Conservation (phyloP, 2,888 invertebrate species). For the Spisula solida region DNA sequence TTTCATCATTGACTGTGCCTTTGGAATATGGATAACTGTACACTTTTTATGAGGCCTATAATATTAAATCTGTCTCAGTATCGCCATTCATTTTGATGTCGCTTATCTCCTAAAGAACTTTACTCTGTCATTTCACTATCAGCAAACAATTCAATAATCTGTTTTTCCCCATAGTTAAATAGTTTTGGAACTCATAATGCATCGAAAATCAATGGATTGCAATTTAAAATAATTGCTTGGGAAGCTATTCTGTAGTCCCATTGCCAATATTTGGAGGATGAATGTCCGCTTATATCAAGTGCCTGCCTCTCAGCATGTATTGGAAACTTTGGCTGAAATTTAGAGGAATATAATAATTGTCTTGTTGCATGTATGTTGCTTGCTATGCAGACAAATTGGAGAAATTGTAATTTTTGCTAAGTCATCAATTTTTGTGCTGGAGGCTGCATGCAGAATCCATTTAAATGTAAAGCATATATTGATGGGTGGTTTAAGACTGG, state of each 20-base stretch:
- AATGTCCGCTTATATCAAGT: not conserved
- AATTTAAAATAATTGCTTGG: slow-evolving; percentile 10
- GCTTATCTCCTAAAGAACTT: not conserved
- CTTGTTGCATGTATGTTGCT: not conserved
- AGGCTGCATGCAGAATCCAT: too few species aligned
- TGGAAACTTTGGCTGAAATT: not conserved
- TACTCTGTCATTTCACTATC: not conserved
- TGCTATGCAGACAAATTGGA: not conserved
- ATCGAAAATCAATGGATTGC: slow-evolving; percentile 13
- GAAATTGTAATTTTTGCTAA: too few species aligned
- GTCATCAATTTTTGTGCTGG: too few species aligned
- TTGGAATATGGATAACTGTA: too few species aligned
- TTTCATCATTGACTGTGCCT: too few species aligned
- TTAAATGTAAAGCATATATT: too few species aligned
- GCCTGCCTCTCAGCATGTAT: not conserved
- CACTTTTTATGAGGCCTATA: too few species aligned
- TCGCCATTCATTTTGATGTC: not conserved
- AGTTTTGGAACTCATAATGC: not conserved
- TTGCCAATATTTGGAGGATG: not conserved
- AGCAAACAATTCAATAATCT: not conserved
- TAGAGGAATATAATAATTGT: not conserved
- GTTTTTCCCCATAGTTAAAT: not conserved
- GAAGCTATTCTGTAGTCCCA: not conserved
- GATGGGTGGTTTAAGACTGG: too few species aligned
- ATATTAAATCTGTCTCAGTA: too few species aligned